Evolutionary conservation across 2,113 vertebrate species (phyloP).

Genomic region (Cephalopholis sonnerati): DNA sequence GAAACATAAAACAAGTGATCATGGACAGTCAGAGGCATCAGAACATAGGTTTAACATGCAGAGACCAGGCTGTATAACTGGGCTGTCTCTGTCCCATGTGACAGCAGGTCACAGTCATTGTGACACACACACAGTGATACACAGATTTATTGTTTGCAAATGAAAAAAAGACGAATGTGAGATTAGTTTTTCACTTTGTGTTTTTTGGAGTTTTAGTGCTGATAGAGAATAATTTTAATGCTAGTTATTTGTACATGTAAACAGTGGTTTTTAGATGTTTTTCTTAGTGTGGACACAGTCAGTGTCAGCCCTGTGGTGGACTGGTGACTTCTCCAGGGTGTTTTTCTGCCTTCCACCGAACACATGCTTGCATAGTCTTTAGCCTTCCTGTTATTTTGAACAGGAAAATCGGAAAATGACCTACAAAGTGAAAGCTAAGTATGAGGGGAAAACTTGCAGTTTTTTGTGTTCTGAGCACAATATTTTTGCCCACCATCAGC

Average conservation of each 20-base stretch:
- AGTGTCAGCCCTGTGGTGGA: neutral
- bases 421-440: neutral
- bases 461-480: no score
- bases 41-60: neutral
- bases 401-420: constrained; percentile 8
- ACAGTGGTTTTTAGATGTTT: constrained; percentile 2
- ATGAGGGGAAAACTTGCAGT: constrained; percentile 6
- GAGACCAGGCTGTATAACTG: neutral
- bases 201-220: neutral
- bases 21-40: neutral
- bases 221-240: neutral
- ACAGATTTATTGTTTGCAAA: constrained; percentile 9
- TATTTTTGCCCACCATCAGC: constrained; percentile 5
- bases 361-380: constrained; percentile 22
- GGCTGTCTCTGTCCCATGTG: neutral
- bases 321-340: constrained; percentile 11
- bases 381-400: constrained; percentile 33
- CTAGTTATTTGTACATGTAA: constrained; percentile 12
- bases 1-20: neutral
- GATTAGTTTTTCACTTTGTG: neutral
- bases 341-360: constrained; percentile 29
- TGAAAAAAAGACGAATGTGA: neutral
- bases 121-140: no score
- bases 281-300: neutral
- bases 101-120: neutral